These are phyloP conservation scores for Eilema caniola DNA, from an alignment of 2,888 invertebrate genomes.

Conservation along the genomic window DNA sequence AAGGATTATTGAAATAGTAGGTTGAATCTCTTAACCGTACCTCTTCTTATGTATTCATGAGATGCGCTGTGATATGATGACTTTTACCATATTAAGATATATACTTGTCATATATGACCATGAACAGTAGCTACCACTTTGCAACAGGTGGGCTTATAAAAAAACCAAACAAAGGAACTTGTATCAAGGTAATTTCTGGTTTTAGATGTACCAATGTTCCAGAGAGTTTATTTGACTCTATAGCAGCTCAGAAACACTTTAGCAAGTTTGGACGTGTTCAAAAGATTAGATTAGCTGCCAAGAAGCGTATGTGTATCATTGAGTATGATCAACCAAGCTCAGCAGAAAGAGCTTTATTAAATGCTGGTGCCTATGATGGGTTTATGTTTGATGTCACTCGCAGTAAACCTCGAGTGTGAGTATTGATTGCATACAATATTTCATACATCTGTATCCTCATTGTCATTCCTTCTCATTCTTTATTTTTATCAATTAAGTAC, in stretches of 20 bases:
- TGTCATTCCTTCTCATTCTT: not conserved
- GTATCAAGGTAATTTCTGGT: not conserved
- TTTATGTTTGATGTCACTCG: slow-evolving; percentile 88
- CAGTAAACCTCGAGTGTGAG: slow-evolving; percentile 81
- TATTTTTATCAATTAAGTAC: not conserved
- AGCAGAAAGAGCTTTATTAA: slow-evolving; percentile 87
- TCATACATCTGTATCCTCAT: too few species aligned
- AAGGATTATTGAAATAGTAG: not conserved
- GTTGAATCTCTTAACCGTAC: not conserved
- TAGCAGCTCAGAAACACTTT: slow-evolving; percentile 89
- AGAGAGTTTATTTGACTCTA: slow-evolving; percentile 87
- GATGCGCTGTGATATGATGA: not conserved
- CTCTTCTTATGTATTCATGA: not conserved
- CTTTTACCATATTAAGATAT: not conserved
- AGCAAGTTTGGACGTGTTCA: slow-evolving; percentile 90
- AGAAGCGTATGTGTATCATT: slow-evolving; percentile 89
- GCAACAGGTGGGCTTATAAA: not conserved
- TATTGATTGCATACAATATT: slow-evolving; percentile 28
- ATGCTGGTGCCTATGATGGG: slow-evolving; percentile 88
- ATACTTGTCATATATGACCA: not conserved
- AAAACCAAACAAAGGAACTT: not conserved
- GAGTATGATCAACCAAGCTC: slow-evolving; percentile 89
- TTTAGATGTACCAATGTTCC: slow-evolving; percentile 89
- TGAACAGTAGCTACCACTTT: not conserved
- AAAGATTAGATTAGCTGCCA: slow-evolving; percentile 89